These are phyloP conservation scores for Sorex fumeus DNA, from an alignment of 2,113 vertebrate genomes.

Conservation along the genomic window DNA sequence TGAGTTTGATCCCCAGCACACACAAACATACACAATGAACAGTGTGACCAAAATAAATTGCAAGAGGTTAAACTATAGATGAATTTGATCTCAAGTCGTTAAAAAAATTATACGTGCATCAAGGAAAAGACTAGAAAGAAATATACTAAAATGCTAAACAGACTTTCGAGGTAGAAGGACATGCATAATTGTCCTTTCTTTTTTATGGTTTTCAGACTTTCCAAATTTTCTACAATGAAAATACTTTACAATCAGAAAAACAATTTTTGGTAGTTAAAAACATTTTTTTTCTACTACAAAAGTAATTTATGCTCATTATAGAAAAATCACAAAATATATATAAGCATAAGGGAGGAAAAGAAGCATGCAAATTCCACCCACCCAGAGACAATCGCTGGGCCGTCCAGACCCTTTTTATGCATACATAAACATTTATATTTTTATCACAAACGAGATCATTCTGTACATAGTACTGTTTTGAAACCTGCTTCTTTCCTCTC, in stretches of 20 bases:
- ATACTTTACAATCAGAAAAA: conserved; percentile 82
- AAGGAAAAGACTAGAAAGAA: conserved; percentile 73
- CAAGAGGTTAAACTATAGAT: conserved; percentile 69
- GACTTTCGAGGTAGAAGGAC: conserved; percentile 68
- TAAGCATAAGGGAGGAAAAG: conserved; percentile 80
- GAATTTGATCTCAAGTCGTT: conserved; percentile 61
- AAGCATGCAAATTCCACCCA: conserved; percentile 83
- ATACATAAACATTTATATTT: conserved; percentile 85
- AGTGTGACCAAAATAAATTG: conserved; percentile 39
- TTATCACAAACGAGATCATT: conserved; percentile 81
- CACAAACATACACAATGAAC: too few relatives aligned
- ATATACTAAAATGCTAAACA: conserved; percentile 70
- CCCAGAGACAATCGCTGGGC: conserved; percentile 78
- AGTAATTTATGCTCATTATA: conserved; percentile 85
- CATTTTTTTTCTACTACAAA: conserved; percentile 82
- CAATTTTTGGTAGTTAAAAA: conserved; percentile 79
- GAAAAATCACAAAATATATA: conserved; percentile 82
- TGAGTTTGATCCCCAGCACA: too few relatives aligned
- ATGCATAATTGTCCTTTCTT: conserved; percentile 77
- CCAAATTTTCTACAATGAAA: conserved; percentile 81
- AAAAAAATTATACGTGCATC: conserved; percentile 66
- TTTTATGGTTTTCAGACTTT: conserved; percentile 82
- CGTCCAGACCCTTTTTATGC: conserved; percentile 81
- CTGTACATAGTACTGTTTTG: conserved; percentile 79
- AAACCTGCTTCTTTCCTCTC: conserved; percentile 72